These are phyloP conservation scores for Ridgeia piscesae DNA, from an alignment of 1,140 invertebrate genomes.

Conservation along the genomic window DNA sequence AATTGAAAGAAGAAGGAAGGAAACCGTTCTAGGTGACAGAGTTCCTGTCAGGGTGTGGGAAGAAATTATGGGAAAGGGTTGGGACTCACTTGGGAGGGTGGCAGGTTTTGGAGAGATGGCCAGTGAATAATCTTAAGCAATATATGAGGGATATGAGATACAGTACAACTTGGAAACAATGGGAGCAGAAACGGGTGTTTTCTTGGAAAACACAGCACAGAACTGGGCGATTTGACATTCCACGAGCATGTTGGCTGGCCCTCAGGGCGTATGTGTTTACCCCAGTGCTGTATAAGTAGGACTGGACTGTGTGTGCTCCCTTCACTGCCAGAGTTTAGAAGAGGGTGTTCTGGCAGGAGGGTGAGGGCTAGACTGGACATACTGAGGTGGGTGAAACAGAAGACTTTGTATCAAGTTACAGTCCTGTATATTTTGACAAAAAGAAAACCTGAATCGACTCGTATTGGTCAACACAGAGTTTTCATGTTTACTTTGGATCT, in stretches of 20 bases:
- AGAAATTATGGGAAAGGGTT: neutral
- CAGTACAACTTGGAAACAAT: neutral
- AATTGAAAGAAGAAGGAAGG: neutral
- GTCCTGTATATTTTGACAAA: no score
- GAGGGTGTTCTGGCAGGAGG: neutral
- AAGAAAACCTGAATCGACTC: no score
- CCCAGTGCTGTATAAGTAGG: neutral
- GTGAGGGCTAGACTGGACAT: neutral
- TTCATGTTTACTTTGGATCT: no score
- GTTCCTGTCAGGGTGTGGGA: neutral
- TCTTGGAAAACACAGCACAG: neutral
- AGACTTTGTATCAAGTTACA: no score
- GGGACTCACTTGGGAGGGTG: no score
- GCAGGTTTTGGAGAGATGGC: neutral
- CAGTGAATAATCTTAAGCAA: neutral
- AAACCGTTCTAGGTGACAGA: neutral
- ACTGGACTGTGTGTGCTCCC: neutral
- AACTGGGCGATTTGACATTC: neutral
- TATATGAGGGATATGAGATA: neutral
- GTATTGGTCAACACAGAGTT: no score
- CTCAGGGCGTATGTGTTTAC: neutral
- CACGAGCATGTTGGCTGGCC: neutral
- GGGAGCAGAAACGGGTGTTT: neutral
- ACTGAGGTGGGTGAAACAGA: neutral
- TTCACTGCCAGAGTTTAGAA: neutral